Evolutionary conservation across 2,888 invertebrate genomes (phyloP).

Genomic region (Sialis fuliginosa): DNA sequence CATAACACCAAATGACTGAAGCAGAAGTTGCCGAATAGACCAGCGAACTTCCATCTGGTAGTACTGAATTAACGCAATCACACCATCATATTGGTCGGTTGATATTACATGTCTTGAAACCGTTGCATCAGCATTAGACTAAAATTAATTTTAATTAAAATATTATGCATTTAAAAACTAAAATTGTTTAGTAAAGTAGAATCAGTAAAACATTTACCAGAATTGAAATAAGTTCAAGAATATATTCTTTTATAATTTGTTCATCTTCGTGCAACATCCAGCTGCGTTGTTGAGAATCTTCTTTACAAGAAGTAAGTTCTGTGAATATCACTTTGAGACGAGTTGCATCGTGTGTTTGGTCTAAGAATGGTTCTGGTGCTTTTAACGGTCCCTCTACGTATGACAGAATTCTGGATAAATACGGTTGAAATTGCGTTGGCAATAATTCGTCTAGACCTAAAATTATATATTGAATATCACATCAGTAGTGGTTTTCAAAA

Average conservation of each 20-base stretch:
- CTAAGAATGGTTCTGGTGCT: conserved; percentile 47
- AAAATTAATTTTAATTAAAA: conserved; percentile 15
- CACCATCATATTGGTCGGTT: conserved; percentile 66
- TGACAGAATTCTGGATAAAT: conserved; percentile 34
- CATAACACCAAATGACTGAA: conserved; percentile 76
- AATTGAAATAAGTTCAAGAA: conserved; percentile 66
- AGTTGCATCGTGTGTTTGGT: conserved; percentile 70
- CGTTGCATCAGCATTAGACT: conserved; percentile 85
- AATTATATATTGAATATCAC: conserved; percentile 7
- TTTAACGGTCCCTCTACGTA: conserved; percentile 40
- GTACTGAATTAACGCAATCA: conserved; percentile 74
- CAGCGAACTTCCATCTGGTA: conserved; percentile 92
- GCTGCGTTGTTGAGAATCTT: conserved; percentile 87
- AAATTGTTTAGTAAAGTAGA: not conserved
- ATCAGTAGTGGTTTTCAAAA: not conserved
- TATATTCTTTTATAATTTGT: conserved; percentile 66
- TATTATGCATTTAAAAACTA: too few relatives aligned
- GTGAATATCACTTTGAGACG: conserved; percentile 67
- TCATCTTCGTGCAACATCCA: conserved; percentile 95
- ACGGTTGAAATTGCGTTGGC: conserved; percentile 38
- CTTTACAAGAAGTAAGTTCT: conserved; percentile 74
- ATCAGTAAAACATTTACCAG: conserved; percentile 35
- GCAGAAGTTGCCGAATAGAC: conserved; percentile 63
- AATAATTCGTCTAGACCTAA: conserved; percentile 34
- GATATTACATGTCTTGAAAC: conserved; percentile 72